These are phyloP conservation scores for Garrulus glandarius DNA, from an alignment of 2,797 vertebrate genomes.

Conservation along the genomic window DNA sequence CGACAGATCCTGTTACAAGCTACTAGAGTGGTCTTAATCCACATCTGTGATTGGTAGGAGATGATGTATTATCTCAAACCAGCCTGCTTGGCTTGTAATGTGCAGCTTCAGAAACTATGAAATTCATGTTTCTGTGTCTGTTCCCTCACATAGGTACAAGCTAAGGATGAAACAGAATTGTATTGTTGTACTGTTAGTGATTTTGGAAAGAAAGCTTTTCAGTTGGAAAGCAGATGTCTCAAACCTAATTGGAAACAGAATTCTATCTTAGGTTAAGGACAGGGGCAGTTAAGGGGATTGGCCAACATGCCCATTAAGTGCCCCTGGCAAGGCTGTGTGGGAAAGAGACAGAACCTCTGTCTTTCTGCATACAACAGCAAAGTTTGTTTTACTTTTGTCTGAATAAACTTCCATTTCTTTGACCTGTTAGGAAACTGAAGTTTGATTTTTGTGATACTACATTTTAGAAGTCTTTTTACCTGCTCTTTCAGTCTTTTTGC, in stretches of 20 bases:
- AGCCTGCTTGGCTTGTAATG: background rate
- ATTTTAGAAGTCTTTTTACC: background rate
- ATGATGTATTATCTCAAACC: background rate
- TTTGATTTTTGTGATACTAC: background rate
- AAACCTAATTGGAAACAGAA: background rate
- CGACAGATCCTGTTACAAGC: background rate
- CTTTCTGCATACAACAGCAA: background rate
- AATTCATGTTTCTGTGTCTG: background rate
- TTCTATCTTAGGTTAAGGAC: background rate
- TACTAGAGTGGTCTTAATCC: background rate
- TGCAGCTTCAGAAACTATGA: background rate
- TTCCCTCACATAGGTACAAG: background rate
- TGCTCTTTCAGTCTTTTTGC: background rate
- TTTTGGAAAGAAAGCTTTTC: background rate
- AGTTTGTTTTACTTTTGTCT: background rate
- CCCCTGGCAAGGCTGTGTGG: background rate
- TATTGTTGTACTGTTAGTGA: background rate
- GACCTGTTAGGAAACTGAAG: background rate
- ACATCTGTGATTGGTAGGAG: background rate
- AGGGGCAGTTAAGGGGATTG: background rate
- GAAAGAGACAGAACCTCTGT: background rate
- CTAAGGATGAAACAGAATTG: background rate
- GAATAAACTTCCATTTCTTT: background rate
- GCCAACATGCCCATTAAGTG: background rate
- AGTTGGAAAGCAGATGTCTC: background rate